phyloP scores from a whole-genome alignment of 2,888 invertebrate species.

The Lingula anatina region DNA sequence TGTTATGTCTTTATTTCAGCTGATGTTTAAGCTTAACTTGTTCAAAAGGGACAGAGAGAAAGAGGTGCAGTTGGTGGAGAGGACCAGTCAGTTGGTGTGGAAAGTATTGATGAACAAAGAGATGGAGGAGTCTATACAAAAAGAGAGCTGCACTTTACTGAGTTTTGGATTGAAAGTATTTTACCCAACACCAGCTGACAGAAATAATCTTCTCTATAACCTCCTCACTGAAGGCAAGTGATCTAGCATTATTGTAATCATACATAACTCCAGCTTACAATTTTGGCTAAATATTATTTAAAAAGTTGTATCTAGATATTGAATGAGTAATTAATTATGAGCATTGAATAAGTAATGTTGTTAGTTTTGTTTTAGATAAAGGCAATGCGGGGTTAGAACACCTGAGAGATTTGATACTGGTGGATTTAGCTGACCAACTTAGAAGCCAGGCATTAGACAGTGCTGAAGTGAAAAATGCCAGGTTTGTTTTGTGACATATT shows the following conservation, averaged over 20 bases:
- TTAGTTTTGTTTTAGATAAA: too few species aligned
- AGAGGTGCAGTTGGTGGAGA: slow-evolving; percentile 28
- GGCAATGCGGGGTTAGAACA: too few species aligned
- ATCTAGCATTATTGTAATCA: too few species aligned
- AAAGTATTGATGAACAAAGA: slow-evolving; percentile 19
- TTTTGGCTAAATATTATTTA: too few species aligned
- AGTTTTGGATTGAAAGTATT: slow-evolving; percentile 34
- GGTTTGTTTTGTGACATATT: slow-evolving; percentile 14
- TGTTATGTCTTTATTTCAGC: too few species aligned
- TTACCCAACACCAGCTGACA: slow-evolving; percentile 26
- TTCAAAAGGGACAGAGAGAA: slow-evolving; percentile 29
- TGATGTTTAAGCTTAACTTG: slow-evolving; percentile 38
- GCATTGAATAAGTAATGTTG: too few species aligned
- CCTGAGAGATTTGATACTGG: slow-evolving; percentile 40
- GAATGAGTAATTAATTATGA: too few species aligned
- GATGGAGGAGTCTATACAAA: slow-evolving; percentile 15
- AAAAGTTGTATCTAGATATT: too few species aligned
- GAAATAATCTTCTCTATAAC: slow-evolving; percentile 31
- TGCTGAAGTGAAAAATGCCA: slow-evolving; percentile 22
- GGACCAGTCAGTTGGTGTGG: slow-evolving; percentile 29
- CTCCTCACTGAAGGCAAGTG: slow-evolving; percentile 34
- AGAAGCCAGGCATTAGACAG: slow-evolving; percentile 21
- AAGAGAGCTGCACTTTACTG: slow-evolving; percentile 39
- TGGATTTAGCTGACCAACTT: slow-evolving; percentile 38
- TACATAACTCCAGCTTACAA: too few species aligned